phyloP scores from a whole-genome alignment of 1,140 invertebrate species.

The Goniozus legneri region DNA sequence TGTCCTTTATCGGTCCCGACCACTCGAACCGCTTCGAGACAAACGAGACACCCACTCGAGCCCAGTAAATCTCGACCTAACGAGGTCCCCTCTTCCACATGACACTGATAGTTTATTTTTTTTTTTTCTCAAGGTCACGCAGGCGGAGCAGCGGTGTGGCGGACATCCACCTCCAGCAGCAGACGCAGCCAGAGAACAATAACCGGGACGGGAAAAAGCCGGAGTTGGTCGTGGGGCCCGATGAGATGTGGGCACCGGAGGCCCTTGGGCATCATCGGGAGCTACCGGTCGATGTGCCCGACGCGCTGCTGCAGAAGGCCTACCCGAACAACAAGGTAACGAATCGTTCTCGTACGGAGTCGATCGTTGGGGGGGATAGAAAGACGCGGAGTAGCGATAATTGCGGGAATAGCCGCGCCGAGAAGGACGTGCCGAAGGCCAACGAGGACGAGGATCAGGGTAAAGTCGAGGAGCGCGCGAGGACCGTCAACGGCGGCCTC shows the following conservation, averaged over 20 bases:
- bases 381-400: too few species aligned
- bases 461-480: background rate
- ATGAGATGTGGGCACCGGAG: conserved; percentile 54
- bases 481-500: background rate
- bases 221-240: conserved; percentile 40
- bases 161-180: conserved; percentile 47
- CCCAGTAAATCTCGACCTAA: too few species aligned
- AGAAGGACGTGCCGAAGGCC: conserved; percentile 26
- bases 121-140: conserved; percentile 41
- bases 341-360: conserved; percentile 26
- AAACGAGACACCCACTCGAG: too few species aligned
- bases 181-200: conserved; percentile 41
- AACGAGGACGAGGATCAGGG: background rate
- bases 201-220: conserved; percentile 44
- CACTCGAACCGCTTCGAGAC: too few species aligned
- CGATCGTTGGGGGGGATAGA: conserved; percentile 19
- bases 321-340: conserved; percentile 85
- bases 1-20: too few species aligned
- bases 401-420: too few species aligned
- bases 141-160: conserved; percentile 48
- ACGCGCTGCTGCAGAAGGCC: conserved; percentile 90
- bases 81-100: too few species aligned
- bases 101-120: conserved; percentile 16
- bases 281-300: conserved; percentile 98
- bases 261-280: conserved; percentile 79